phyloP scores from a whole-genome alignment of 2,888 invertebrate genomes.

The Nemotelus nigrinus region DNA sequence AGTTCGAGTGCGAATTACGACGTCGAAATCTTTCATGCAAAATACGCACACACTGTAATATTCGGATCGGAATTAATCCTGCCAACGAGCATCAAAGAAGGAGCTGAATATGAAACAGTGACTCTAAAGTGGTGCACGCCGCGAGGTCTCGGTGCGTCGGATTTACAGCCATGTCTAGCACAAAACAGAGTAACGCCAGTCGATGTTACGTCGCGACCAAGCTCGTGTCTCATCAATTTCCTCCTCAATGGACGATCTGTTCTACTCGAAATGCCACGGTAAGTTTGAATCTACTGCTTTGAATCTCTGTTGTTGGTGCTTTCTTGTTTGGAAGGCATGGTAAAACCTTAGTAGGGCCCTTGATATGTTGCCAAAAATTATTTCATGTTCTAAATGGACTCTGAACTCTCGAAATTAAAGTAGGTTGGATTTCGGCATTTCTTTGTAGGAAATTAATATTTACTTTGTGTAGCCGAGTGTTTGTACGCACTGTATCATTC shows the following conservation, averaged over 20 bases:
- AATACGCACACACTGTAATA: slow-evolving; percentile 84
- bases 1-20: slow-evolving; percentile 98
- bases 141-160: slow-evolving; percentile 82
- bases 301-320: not conserved
- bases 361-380: too few species aligned
- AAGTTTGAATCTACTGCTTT: slow-evolving; percentile 28
- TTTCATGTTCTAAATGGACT: too few species aligned
- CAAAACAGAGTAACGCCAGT: slow-evolving; percentile 94
- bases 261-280: slow-evolving; percentile 87
- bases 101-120: slow-evolving; percentile 81
- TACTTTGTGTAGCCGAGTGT: too few species aligned
- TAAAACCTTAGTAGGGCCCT: too few species aligned
- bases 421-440: too few species aligned
- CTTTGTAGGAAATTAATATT: too few species aligned
- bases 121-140: slow-evolving; percentile 98
- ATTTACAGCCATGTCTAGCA: slow-evolving; percentile 83
- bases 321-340: not conserved
- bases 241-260: slow-evolving; percentile 93
- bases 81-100: slow-evolving; percentile 74
- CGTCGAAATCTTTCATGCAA: slow-evolving; percentile 94
- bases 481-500: too few species aligned
- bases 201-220: slow-evolving; percentile 95
- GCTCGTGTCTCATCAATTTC: slow-evolving; percentile 97
- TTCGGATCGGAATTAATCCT: slow-evolving; percentile 72
- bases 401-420: too few species aligned